Evolutionary conservation across 2,888 invertebrate species (phyloP).

Genomic region (Abrostola triplasia): DNA sequence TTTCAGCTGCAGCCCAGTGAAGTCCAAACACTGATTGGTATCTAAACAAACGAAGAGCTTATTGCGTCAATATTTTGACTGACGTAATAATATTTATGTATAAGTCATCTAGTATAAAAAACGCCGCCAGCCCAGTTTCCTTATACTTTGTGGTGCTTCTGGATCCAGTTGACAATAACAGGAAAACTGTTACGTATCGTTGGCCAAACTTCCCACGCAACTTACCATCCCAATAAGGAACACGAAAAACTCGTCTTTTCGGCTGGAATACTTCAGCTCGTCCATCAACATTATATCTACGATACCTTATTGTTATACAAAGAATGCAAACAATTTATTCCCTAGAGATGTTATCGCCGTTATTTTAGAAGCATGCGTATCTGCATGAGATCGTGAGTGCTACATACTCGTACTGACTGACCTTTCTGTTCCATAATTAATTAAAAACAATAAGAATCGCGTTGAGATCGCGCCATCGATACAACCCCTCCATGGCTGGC

Average conservation of each 20-base stretch:
- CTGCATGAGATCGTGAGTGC: slow-evolving; percentile 18
- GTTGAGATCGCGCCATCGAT: slow-evolving; percentile 66
- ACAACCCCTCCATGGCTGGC: slow-evolving; percentile 49
- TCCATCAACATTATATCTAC: background rate
- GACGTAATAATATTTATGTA: too few species aligned
- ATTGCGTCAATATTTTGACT: too few species aligned
- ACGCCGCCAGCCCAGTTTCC: slow-evolving; percentile 6
- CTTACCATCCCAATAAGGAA: slow-evolving; percentile 14
- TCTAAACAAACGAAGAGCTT: too few species aligned
- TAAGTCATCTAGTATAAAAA: background rate
- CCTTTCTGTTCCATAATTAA: slow-evolving; percentile 58
- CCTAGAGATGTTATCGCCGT: slow-evolving; percentile 5
- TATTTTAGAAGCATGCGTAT: slow-evolving; percentile 26
- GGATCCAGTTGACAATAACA: slow-evolving; percentile 25
- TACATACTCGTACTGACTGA: slow-evolving; percentile 22
- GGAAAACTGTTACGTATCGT: slow-evolving; percentile 37
- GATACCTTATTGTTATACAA: slow-evolving; percentile 8
- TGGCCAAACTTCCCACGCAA: slow-evolving; percentile 45
- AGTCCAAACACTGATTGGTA: too few species aligned
- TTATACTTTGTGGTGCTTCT: slow-evolving; percentile 15
- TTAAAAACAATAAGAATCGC: slow-evolving; percentile 71
- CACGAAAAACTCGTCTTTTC: slow-evolving; percentile 3
- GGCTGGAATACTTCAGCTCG: slow-evolving; percentile 3
- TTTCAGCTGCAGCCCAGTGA: slow-evolving; percentile 14
- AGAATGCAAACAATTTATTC: slow-evolving; percentile 10